Evolutionary conservation across 2,888 invertebrate genomes (phyloP).

Genomic region (Nowickia ferox): DNA sequence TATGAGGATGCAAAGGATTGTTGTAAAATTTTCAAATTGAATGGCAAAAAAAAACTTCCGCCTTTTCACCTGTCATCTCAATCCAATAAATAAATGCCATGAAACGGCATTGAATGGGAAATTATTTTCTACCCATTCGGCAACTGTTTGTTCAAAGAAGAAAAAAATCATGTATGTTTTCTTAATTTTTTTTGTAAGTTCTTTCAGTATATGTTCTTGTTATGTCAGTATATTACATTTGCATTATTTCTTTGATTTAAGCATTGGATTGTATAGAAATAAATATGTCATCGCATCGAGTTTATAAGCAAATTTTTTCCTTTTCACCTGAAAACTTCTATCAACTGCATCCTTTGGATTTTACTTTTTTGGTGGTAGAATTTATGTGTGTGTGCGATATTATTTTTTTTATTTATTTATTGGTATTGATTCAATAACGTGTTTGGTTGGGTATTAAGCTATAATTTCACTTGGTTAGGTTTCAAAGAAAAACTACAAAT

Average conservation of each 20-base stretch:
- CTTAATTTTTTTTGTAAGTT: neutral
- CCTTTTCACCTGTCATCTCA: no score
- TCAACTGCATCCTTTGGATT: constrained; percentile 9
- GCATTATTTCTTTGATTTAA: constrained; percentile 41
- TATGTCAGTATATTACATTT: constrained; percentile 56
- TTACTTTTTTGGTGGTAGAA: neutral
- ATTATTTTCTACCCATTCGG: neutral
- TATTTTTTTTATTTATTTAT: constrained; percentile 1
- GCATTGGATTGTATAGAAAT: constrained; percentile 42
- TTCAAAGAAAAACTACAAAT: constrained; percentile 22
- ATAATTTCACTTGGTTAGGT: constrained; percentile 40
- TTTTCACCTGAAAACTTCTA: constrained; percentile 20
- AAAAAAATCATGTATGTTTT: neutral
- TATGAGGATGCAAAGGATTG: no score
- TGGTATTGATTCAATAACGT: constrained; percentile 42
- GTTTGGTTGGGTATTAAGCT: constrained; percentile 35
- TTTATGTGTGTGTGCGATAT: neutral
- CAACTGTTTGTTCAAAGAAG: neutral
- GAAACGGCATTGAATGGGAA: no score
- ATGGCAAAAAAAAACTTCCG: no score
- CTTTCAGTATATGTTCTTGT: constrained; percentile 48
- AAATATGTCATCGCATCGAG: constrained; percentile 50
- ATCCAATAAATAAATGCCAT: no score
- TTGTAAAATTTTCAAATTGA: no score
- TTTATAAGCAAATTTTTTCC: constrained; percentile 1